These are phyloP conservation scores for Bombyx huttoni DNA, from an alignment of 2,888 invertebrate species.

Conservation along the genomic window DNA sequence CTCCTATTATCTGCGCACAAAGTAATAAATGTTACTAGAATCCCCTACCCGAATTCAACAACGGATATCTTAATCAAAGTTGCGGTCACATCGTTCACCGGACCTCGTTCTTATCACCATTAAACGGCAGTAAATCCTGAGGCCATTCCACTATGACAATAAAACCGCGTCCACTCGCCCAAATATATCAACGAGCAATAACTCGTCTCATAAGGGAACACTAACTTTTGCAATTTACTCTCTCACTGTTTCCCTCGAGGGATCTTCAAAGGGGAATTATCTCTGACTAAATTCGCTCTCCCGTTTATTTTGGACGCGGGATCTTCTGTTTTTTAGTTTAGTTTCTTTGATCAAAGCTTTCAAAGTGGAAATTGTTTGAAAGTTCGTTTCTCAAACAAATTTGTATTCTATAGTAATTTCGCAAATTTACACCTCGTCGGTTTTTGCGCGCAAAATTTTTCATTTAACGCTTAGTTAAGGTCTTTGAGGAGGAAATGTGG, in stretches of 20 bases:
- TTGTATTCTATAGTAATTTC: slow-evolving; percentile 60
- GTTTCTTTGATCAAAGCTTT: slow-evolving; percentile 66
- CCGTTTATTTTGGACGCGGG: slow-evolving; percentile 43
- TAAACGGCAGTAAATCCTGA: background rate
- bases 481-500: slow-evolving; percentile 1
- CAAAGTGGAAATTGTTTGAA: slow-evolving; percentile 64
- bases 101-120: background rate
- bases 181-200: slow-evolving; percentile 30
- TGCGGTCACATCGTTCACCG: background rate
- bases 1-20: no score
- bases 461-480: slow-evolving; percentile 1
- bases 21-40: background rate
- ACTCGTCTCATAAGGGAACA: slow-evolving; percentile 55
- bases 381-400: slow-evolving; percentile 47
- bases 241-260: slow-evolving; percentile 40
- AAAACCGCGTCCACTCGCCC: slow-evolving; percentile 13
- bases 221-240: slow-evolving; percentile 69
- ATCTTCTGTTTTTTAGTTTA: slow-evolving; percentile 63
- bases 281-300: slow-evolving; percentile 67
- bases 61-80: background rate
- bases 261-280: slow-evolving; percentile 67
- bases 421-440: slow-evolving; percentile 50
- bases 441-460: slow-evolving; percentile 9
- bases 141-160: background rate
- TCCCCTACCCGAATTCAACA: background rate